These are phyloP conservation scores for Atrichornis clamosus DNA, from an alignment of 2,113 vertebrate genomes.

Conservation along the genomic window DNA sequence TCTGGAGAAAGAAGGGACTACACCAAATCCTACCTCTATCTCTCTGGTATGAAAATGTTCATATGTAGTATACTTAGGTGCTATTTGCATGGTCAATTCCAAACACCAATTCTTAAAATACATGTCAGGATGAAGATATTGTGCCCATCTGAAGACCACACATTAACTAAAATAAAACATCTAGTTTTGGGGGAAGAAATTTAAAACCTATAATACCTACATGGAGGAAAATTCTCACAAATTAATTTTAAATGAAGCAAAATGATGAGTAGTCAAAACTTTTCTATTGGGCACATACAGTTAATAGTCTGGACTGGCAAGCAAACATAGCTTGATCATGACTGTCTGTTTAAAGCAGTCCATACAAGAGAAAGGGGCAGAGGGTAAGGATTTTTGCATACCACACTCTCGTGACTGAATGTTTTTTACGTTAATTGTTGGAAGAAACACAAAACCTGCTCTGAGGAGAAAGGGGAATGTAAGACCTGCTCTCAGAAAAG, in stretches of 20 bases:
- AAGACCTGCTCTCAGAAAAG: background rate
- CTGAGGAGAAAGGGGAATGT: background rate
- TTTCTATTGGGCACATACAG: background rate
- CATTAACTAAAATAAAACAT: background rate
- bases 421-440: background rate
- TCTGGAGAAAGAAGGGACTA: background rate
- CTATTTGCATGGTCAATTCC: background rate
- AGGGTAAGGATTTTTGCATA: background rate
- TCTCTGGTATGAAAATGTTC: background rate
- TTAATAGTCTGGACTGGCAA: background rate
- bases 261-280: background rate
- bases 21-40: background rate
- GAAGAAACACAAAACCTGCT: background rate
- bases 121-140: background rate
- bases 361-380: background rate
- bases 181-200: accelerated
- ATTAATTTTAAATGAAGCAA: background rate
- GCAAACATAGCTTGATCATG: background rate
- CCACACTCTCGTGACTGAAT: background rate
- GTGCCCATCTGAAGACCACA: background rate
- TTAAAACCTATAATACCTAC: background rate
- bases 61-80: background rate
- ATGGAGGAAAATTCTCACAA: background rate
- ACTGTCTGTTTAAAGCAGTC: background rate
- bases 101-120: background rate